Base-by-base conservation (phyloP, 1,140 invertebrate species). In the Euwallacea fornicatus region DNA sequence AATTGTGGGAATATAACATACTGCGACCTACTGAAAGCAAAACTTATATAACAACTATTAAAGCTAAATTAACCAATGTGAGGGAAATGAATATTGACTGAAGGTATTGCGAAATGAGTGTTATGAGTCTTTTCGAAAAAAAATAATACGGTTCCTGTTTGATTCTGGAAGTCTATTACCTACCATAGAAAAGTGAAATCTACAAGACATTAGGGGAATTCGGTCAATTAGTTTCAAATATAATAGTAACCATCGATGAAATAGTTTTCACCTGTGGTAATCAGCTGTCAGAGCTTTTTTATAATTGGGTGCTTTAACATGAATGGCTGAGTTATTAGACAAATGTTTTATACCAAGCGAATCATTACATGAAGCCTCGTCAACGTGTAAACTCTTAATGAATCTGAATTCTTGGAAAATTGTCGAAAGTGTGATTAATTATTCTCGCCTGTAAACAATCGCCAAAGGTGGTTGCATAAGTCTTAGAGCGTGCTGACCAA, bases 21-120 rank as follows among this genome's bases (percentile, higher is more conserved):
- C 43, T 15, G 11, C 11, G 42, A 64, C 44, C n/a, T 64, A 33
- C 21, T 33, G 21, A 33, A 33, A 33, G 62, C 46, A 64, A 64
- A 47, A 61, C 42, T 10, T n/a, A 42, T 64, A 50, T 50, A 16
- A 64, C 53, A 64, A 50, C 33, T 50, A 64, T 64, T 47, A 64
- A 64, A 47, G 44, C 21, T 50, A 64, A 21, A 47, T 64, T 13
- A 64, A 64, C 53, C 53, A 2, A 4, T 33, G 1, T 4, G 21
- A 33, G 21, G 21, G 21, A 33, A 33, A 33, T 33, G 21, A 33
- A 33, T 33, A 33, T 33, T 33, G 21, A 33, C 21, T 33, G 21
- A 2, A 33, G 21, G 21, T 33, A 4, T 33, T 33, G 21, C 21
- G 21, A 33, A 33, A 33, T 33, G 21, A 33, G 21, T 33, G 21